Percentiles rank a stretch among this genome's conserved stretches.
These are phyloP conservation scores for Python bivittatus DNA, from an alignment of 2,113 vertebrate genomes.

Conservation along the genomic window DNA sequence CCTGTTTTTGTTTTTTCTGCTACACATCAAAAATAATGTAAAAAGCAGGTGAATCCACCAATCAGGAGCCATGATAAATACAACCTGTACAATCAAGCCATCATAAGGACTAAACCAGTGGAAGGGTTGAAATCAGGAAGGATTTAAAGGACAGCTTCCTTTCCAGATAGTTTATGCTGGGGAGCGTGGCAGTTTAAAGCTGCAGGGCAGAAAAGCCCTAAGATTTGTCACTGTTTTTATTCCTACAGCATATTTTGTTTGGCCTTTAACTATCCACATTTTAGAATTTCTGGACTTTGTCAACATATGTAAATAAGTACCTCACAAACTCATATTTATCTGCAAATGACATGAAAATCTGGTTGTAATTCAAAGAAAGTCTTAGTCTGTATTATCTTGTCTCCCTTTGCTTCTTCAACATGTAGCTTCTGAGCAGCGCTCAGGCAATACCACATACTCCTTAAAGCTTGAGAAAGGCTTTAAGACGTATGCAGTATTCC, in stretches of 20 bases:
- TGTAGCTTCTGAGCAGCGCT: constrained; percentile 4
- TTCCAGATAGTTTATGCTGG: too few species aligned
- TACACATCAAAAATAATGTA: too few species aligned
- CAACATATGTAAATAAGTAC: background rate
- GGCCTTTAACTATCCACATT: background rate
- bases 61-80: too few species aligned
- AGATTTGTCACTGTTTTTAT: background rate
- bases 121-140: too few species aligned
- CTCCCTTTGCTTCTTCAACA: constrained; percentile 19
- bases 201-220: too few species aligned
- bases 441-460: constrained; percentile 24
- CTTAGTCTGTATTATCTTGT: background rate
- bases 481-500: constrained; percentile 26
- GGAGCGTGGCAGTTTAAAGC: too few species aligned
- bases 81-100: too few species aligned
- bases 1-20: too few species aligned
- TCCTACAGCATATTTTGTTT: background rate
- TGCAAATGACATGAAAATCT: constrained; percentile 1
- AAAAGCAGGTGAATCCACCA: too few species aligned
- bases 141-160: too few species aligned
- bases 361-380: background rate
- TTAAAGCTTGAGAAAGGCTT: constrained; percentile 40
- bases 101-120: too few species aligned
- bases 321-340: background rate
- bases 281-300: background rate